Conservation (phyloP, 2,113 vertebrate genomes). For the Microcebus jonahi region DNA sequence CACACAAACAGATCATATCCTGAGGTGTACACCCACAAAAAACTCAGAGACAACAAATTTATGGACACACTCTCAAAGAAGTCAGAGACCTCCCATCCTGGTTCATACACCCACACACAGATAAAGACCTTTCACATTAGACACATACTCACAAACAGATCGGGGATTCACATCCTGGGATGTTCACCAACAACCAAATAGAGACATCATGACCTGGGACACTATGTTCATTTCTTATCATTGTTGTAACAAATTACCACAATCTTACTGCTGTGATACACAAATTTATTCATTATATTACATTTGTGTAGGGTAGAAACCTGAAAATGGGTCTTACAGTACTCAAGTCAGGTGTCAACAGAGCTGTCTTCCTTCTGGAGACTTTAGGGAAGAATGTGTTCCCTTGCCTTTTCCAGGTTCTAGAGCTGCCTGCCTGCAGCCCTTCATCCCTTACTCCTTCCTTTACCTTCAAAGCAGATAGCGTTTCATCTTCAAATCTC, state of each 20-base stretch:
- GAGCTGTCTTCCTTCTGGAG: neutral
- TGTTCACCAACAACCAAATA: neutral
- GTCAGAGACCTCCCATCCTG: neutral
- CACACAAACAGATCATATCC: neutral
- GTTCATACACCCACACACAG: neutral
- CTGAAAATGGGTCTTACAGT: neutral
- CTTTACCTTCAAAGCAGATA: neutral
- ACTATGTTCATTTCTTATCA: neutral
- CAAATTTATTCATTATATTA: neutral
- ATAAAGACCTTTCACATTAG: neutral
- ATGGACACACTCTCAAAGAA: neutral
- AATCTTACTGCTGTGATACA: neutral
- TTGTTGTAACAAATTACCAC: neutral
- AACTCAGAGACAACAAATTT: neutral
- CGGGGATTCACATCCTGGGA: neutral
- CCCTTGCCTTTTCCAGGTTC: conserved; percentile 1
- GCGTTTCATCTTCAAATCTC: neutral
- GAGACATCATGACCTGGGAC: neutral
- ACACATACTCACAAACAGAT: neutral
- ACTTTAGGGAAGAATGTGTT: neutral
- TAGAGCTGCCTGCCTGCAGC: neutral
- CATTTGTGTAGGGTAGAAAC: neutral
- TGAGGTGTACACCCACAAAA: neutral
- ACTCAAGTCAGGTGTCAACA: neutral
- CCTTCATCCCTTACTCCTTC: neutral